Percentiles rank a stretch among this genome's conserved stretches.
phyloP scores from a whole-genome alignment of 2,888 invertebrate species.

The Automeris io region DNA sequence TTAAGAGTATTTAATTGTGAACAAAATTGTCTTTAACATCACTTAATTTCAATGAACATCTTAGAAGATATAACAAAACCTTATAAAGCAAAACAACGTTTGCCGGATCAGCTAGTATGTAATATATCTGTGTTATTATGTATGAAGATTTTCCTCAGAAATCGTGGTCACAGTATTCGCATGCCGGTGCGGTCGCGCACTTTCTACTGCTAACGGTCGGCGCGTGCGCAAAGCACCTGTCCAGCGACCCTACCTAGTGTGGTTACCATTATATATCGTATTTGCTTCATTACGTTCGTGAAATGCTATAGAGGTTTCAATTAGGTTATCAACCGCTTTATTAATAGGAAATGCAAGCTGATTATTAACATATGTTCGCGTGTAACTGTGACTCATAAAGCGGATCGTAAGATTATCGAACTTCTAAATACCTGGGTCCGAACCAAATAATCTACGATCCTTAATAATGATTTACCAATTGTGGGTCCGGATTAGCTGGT shows the following conservation, averaged over 20 bases:
- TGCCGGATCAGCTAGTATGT: no score
- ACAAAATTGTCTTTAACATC: no score
- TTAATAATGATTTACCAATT: no score
- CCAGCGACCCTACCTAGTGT: constrained; percentile 53
- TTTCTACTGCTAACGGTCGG: constrained; percentile 76
- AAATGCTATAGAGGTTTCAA: constrained; percentile 21
- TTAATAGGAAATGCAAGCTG: constrained; percentile 3
- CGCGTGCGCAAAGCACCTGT: constrained; percentile 74
- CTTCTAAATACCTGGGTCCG: no score
- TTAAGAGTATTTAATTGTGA: no score
- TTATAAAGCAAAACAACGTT: no score
- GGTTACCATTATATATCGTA: constrained; percentile 37
- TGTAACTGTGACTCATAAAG: no score
- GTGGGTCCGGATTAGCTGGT: no score
- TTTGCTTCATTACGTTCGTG: constrained; percentile 29
- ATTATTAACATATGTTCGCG: not conserved
- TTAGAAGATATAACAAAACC: no score
- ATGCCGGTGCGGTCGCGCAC: constrained; percentile 73
- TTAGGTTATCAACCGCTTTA: constrained; percentile 8
- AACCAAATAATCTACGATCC: no score
- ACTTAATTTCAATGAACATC: no score
- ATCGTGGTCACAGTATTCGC: constrained; percentile 52
- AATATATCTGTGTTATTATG: not conserved
- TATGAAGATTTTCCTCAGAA: not conserved
- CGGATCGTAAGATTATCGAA: no score